phyloP scores from a whole-genome alignment of 2,113 vertebrate species.

The Lepisosteus oculatus region DNA sequence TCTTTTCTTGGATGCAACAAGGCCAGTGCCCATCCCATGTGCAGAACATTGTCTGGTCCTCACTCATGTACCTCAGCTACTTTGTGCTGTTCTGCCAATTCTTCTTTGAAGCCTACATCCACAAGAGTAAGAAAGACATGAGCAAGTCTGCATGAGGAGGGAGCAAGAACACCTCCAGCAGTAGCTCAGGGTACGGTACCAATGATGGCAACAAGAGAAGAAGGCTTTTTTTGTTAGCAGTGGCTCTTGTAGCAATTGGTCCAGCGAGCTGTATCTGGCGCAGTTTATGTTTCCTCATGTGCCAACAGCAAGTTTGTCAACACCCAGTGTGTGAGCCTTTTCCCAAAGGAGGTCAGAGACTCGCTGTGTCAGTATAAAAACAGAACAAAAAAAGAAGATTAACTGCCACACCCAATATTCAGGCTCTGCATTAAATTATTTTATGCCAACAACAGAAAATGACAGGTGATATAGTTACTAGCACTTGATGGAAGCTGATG shows the following conservation, averaged over 20 bases:
- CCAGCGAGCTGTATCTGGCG: neutral
- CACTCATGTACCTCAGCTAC: constrained; percentile 99
- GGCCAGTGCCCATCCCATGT: constrained; percentile 94
- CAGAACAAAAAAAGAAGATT: no score
- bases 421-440: no score
- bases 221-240: neutral
- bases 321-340: no score
- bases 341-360: no score
- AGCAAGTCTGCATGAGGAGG: constrained; percentile 57
- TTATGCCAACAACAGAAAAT: no score
- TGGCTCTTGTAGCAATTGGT: neutral
- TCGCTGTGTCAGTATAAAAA: no score
- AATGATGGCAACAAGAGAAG: constrained; percentile 17
- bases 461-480: no score
- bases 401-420: no score
- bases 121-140: constrained; percentile 70
- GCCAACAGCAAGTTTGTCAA: constrained; percentile 13
- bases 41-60: constrained; percentile 97
- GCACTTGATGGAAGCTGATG: no score
- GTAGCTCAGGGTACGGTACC: constrained; percentile 67
- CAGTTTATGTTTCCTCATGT: neutral
- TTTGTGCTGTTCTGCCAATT: constrained; percentile 98
- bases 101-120: constrained; percentile 92
- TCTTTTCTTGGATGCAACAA: constrained; percentile 97
- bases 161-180: constrained; percentile 51